Evolutionary conservation across 2,888 invertebrate species (phyloP).

Genomic region (Synanthedon vespiformis): DNA sequence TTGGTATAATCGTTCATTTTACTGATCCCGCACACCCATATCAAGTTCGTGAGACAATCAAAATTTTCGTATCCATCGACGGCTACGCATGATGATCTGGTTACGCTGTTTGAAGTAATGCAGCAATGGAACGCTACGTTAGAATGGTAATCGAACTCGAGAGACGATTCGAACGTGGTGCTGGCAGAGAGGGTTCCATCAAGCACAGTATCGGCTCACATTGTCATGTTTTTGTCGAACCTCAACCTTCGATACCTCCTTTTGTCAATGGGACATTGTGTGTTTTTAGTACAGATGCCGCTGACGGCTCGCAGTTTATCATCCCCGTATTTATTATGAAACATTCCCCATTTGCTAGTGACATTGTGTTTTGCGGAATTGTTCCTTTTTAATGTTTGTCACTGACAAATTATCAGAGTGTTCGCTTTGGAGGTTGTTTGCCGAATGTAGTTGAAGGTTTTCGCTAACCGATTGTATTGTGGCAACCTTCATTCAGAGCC

Average conservation of each 20-base stretch:
- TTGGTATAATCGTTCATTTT: background rate
- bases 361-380: background rate
- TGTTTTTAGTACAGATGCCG: background rate
- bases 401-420: background rate
- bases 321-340: background rate
- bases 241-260: background rate
- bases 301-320: background rate
- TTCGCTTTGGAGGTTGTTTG: no score
- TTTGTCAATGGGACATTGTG: background rate
- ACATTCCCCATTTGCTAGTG: background rate
- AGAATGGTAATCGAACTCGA: no score
- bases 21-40: background rate
- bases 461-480: no score
- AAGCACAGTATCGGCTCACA: conserved; percentile 1
- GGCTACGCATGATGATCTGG: no score
- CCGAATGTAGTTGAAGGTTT: no score
- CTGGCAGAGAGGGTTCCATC: background rate
- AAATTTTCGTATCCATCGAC: no score
- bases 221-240: background rate
- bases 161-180: background rate
- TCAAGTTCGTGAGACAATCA: no score
- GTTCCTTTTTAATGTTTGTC: background rate
- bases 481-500: no score
- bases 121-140: no score
- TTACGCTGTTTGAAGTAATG: no score